Percentiles rank a stretch among this genome's conserved stretches.
These are phyloP conservation scores for Clarias pachynema DNA, from an alignment of 2,797 vertebrate species.

Conservation along the genomic window DNA sequence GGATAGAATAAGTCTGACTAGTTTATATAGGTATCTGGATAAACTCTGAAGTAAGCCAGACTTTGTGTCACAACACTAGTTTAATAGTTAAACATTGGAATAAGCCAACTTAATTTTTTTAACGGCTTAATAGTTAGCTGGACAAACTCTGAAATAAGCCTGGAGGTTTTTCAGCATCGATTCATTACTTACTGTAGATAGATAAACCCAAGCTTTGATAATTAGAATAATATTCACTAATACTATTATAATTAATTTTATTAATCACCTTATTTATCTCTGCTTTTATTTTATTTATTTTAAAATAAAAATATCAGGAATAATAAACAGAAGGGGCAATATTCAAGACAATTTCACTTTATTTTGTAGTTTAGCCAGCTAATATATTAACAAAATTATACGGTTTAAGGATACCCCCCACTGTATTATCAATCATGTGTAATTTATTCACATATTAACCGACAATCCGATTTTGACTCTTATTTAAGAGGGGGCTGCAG, in stretches of 20 bases:
- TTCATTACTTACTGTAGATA: background rate
- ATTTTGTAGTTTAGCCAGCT: background rate
- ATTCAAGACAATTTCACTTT: background rate
- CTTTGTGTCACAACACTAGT: background rate
- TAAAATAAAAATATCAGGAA: background rate
- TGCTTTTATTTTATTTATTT: background rate
- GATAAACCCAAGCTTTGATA: background rate
- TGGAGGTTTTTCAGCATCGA: background rate
- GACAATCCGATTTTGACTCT: background rate
- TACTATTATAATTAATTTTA: too few species aligned
- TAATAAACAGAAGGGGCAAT: background rate
- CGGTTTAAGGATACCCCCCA: background rate
- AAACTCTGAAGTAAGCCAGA: background rate
- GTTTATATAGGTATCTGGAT: background rate
- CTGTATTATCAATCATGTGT: background rate
- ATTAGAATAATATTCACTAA: too few species aligned
- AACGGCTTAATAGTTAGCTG: background rate
- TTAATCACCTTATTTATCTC: background rate
- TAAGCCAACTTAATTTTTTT: too few species aligned
- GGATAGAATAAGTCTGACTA: background rate
- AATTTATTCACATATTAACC: background rate
- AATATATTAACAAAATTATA: background rate
- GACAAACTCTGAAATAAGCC: background rate
- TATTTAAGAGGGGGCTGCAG: background rate
- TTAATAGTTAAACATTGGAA: background rate